Percentiles rank a stretch among this genome's conserved stretches.
Evolutionary conservation across 2,113 vertebrate genomes (phyloP).

Genomic region (Phyllostomus hastatus): DNA sequence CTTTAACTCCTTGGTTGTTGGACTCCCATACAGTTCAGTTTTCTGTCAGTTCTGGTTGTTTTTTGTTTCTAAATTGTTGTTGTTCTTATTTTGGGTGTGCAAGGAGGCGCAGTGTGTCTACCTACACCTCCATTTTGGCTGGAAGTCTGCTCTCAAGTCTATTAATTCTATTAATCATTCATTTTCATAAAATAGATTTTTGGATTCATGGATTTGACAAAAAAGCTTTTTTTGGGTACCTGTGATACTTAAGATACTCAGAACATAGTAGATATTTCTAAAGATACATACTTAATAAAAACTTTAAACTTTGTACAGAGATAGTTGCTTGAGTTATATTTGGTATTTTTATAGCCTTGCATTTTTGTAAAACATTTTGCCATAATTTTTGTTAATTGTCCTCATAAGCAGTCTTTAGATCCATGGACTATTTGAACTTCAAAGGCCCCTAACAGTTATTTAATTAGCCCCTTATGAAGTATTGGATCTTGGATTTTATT

Average conservation of each 20-base stretch:
- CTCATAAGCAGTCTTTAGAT: slow-evolving; percentile 11
- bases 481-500: background rate
- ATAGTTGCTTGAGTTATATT: background rate
- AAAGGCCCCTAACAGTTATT: background rate
- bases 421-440: background rate
- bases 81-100: no score
- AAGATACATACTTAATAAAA: background rate
- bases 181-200: slow-evolving; percentile 15
- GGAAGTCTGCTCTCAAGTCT: background rate
- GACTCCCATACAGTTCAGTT: no score
- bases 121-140: no score
- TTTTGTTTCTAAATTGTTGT: no score
- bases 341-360: background rate
- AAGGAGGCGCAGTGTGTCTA: no score
- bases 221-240: background rate
- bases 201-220: background rate
- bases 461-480: background rate
- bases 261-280: background rate
- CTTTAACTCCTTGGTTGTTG: no score
- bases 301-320: background rate
- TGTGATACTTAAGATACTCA: background rate
- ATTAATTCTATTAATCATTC: background rate
- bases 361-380: background rate
- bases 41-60: no score
- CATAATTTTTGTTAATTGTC: background rate